Evolutionary conservation across 1,140 invertebrate species (phyloP).

Genomic region (Holcopasites calliopsidis): DNA sequence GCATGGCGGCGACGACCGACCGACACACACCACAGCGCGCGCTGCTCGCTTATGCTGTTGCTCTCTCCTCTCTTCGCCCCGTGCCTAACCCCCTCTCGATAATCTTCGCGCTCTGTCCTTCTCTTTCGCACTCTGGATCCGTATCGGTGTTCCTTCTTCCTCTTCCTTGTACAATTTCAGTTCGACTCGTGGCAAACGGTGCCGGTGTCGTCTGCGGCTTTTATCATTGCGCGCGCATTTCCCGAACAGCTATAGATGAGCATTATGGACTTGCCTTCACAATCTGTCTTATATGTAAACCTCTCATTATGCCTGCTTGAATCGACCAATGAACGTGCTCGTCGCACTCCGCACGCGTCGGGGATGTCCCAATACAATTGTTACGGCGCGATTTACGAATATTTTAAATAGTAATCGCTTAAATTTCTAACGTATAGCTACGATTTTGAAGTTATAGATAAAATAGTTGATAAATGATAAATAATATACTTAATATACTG

Average conservation of each 20-base stretch:
- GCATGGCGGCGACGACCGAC: conserved; percentile 79
- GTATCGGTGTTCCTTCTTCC: neutral
- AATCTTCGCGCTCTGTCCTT: conserved; percentile 10
- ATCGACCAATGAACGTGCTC: conserved; percentile 4
- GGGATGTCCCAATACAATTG: neutral
- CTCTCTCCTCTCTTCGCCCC: conserved; percentile 35
- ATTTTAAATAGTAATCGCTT: neutral
- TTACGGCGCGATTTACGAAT: neutral
- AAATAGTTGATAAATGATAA: too few relatives aligned
- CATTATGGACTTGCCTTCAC: conserved; percentile 43
- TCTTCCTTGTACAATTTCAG: conserved; percentile 5
- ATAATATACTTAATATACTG: neutral
- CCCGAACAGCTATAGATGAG: neutral
- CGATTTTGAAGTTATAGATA: neutral
- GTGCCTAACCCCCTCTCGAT: conserved; percentile 10
- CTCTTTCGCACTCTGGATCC: conserved; percentile 3
- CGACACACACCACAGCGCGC: conserved; percentile 66
- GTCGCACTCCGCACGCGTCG: neutral
- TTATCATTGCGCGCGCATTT: conserved; percentile 22
- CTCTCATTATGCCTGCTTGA: neutral
- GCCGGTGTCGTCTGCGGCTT: conserved; percentile 37
- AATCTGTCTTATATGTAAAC: neutral
- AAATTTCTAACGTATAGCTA: neutral
- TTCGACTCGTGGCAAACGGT: conserved; percentile 30
- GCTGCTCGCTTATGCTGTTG: conserved; percentile 67